Evolutionary conservation across 64 coral and sea anemone genomes (phyloP), one percentile per base, ranked within the genome.

Genomic region (Montipora capricornis): DNA sequence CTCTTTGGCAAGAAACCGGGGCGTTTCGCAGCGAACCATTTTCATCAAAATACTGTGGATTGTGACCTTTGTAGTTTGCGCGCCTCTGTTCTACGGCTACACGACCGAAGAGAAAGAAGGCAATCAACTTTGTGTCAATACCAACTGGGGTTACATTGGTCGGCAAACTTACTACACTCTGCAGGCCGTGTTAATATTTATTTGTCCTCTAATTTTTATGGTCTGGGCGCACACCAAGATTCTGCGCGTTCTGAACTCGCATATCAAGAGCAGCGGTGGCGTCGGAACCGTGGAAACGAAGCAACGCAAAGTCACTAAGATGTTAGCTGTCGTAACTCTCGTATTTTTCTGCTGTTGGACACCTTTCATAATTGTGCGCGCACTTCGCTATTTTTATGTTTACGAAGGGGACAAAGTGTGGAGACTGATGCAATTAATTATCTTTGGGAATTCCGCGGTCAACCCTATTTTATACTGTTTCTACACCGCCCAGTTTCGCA

Each of bases 191-290:
- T 26, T 97, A 2, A 91, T 97, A n/a, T 97, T 94, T 70, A 51
- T 94, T 19, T 83, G 94, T 48, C 96, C 96, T 17, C 74, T 97
- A n/a, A 77, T 69, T 64, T 78, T 95, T 50, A 97, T 97, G 96
- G 60, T 97, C 8, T 97, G 96, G 96, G 96, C 96, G 48, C 96
- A 97, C 73, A 71, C 64, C 44, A 92, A 74, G 19, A 97, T 97
- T 67, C 91, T 95, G 44, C 89, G 89, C 17, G 77, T 94, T n/a
- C 49, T 97, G 3, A 50, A 85, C 20, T 55, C 55, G 19, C 96
- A 97, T 78, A 84, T 93, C 3, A 87, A 68, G 17, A 78, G 82
- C 47, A 78, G 53, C 47, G 19, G 24, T n/a, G 77, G 64, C 2
- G 20, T 81, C 3, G 83, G 69, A 29, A n/a, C 93, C 0, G 93